Conservation (phyloP, 2,113 vertebrate species). For the Tachysurus vachellii region DNA sequence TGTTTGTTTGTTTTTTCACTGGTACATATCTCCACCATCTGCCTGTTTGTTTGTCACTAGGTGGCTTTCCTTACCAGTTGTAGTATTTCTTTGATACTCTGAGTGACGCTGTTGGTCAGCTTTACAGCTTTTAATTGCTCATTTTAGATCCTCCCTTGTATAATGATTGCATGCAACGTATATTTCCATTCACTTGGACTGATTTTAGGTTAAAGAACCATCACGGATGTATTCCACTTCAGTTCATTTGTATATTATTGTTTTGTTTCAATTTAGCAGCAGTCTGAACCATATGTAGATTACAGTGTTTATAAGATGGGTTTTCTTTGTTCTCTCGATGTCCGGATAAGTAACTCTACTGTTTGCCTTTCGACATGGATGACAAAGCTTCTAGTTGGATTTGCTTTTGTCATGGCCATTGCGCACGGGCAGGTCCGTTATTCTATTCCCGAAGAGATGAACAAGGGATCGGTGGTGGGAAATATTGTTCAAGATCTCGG, state of each 20-base stretch:
- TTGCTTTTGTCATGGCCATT: too few relatives aligned
- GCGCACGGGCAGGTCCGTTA: too few relatives aligned
- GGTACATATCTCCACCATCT: background rate
- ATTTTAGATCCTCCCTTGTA: slow-evolving; percentile 13
- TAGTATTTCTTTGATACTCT: slow-evolving; percentile 65
- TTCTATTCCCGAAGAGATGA: too few relatives aligned
- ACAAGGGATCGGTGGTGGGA: slow-evolving; percentile 41
- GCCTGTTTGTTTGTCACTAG: background rate
- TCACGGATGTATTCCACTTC: background rate
- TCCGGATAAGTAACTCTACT: background rate
- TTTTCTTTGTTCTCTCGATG: background rate
- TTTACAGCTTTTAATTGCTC: slow-evolving; percentile 35
- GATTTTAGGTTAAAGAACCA: background rate
- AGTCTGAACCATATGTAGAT: background rate
- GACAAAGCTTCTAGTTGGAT: too few relatives aligned
- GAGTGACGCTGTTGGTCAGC: slow-evolving; percentile 86
- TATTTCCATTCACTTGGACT: slow-evolving; percentile 55
- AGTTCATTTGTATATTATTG: background rate
- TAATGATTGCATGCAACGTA: slow-evolving; percentile 64
- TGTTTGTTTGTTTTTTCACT: too few relatives aligned
- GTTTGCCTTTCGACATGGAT: background rate
- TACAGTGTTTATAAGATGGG: slow-evolving; percentile 65
- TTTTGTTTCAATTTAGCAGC: too few relatives aligned
- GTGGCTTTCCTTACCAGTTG: slow-evolving; percentile 45
- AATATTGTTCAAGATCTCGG: slow-evolving; percentile 67